Evolutionary conservation across 1,140 invertebrate species (phyloP), one percentile per base, ranked within the genome.

Genomic region (Zaprionus vittiger): DNA sequence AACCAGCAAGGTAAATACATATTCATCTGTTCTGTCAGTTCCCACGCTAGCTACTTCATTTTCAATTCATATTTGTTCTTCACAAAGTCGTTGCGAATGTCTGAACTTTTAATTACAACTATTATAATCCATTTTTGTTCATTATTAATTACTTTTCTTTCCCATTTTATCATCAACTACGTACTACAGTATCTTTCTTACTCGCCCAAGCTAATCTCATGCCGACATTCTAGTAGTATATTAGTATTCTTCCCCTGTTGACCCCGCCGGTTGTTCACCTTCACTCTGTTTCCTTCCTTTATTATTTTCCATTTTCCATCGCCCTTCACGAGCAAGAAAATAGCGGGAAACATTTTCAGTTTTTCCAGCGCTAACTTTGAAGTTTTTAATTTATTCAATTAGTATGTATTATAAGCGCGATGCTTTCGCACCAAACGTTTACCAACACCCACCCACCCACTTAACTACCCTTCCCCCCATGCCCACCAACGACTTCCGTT

Each of bases 361-460:
- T 75, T 71, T 71, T 55, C 47, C 57, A 64, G 34, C 69, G 54
- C 55, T 4, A 64, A 67, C 72, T 79, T 73, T 59, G 59, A 83
- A 86, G 83, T 87, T 86, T 87, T 86, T 80, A 83, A 77, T 79
- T 86, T 77, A 87, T 77, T 77, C 79, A 86, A 82, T 87, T 87
- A 81, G 74, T 69, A 74, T 75, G 74, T 69, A 74, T 75, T 82
- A 84, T 81, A 69, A 78, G 74, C 62, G 66, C 6, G 74, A 56
- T 73, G 71, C 54, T 59, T 84, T 84, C 56, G 24, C 68, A 59
- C 76, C 80, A 55, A 81, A 74, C 74, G 56, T 77, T 77, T 15
- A n/a, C 56, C 17, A n/a, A 76, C 54, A 52, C 55, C 38, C 49
- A 47, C 41, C 80, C 47, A 44, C 60, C 38, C 49, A 47, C 41